Percentiles rank a stretch among this genome's conserved stretches.
phyloP scores from a whole-genome alignment of 2,888 invertebrate species.

The Papilio gigon region DNA sequence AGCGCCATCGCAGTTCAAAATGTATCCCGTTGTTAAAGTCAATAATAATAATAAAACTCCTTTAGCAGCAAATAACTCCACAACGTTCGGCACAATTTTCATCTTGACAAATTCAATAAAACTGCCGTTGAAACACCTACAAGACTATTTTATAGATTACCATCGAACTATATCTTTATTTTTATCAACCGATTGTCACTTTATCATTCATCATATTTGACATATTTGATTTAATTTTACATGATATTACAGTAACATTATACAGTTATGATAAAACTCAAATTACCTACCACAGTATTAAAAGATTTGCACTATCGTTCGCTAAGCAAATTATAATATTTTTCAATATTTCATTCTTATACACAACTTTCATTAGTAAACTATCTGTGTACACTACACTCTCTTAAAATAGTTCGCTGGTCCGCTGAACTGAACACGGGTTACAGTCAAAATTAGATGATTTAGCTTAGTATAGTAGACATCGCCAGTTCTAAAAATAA shows the following conservation, averaged over 20 bases:
- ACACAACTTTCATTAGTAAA: constrained; percentile 50
- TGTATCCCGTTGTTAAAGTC: constrained; percentile 50
- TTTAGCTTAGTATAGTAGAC: constrained; percentile 12
- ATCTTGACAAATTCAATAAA: constrained; percentile 56
- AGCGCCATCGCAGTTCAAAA: constrained; percentile 64
- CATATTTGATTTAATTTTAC: background rate
- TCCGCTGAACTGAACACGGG: constrained; percentile 45
- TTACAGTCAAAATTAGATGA: constrained; percentile 33
- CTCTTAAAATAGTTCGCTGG: constrained; percentile 58
- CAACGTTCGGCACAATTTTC: constrained; percentile 51
- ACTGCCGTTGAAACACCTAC: constrained; percentile 61
- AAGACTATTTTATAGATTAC: constrained; percentile 43
- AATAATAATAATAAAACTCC: constrained; percentile 54
- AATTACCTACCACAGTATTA: constrained; percentile 39
- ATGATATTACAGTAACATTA: background rate
- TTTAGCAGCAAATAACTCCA: constrained; percentile 30
- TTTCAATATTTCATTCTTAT: constrained; percentile 48
- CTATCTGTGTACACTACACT: constrained; percentile 44
- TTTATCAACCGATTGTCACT: constrained; percentile 43
- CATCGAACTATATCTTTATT: constrained; percentile 44
- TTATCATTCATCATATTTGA: constrained; percentile 18
- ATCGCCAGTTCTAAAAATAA: constrained; percentile 38
- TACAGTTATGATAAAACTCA: constrained; percentile 9
- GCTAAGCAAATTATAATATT: constrained; percentile 54
- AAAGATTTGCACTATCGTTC: constrained; percentile 53